Base-by-base conservation (phyloP, 2,888 invertebrate genomes). In the Keiferia lycopersicella region DNA sequence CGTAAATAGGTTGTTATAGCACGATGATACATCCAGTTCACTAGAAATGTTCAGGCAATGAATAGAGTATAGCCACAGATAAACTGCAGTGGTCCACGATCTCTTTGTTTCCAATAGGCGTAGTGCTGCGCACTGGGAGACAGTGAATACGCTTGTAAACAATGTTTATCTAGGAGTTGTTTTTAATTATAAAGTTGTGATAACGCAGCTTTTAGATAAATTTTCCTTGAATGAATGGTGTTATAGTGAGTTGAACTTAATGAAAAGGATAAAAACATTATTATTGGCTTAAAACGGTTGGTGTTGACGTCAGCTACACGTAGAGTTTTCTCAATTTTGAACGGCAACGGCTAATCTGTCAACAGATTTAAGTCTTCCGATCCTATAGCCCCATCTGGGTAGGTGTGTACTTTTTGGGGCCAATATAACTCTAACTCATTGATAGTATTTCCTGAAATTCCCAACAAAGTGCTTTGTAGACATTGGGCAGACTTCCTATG, bases 91-190 rank as follows among this genome's bases (percentile, higher is more conserved):
- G n/a, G n/a, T n/a, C 6, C 7, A 22, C 30, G 2, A 0, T 10
- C 22, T 51, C 56, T 56, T 56, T 56, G 26, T 56, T 56, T 26
- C 30, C 26, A 30, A 22, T n/a, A 56, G 30, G 56, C 26, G 30
- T 30, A 30, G 14, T 3, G 20, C 20, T 11, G 12, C 22, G n/a
- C 56, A 14, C 51, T 56, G 26, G 14, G 53, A 22, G 20, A 26
- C 53, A 30, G 56, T 56, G 56, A 30, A 56, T 16, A 16, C 34
- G 56, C 11, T 26, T 56, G 56, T 56, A 56, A 56, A 56, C 30
- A 56, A 34, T 34, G 56, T 18, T 50, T 20, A 50, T 20, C 20
- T 20, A 20, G 20, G 50, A 14, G 41, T 41, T 41, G 41, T 41
- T 14, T 41, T 11, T n/a, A 41, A 41, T 7, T 1, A 41, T 4